Evolutionary conservation across 2,888 invertebrate species (phyloP), one percentile per base, ranked within the genome.

Genomic region (Ischnus inquisitorius): DNA sequence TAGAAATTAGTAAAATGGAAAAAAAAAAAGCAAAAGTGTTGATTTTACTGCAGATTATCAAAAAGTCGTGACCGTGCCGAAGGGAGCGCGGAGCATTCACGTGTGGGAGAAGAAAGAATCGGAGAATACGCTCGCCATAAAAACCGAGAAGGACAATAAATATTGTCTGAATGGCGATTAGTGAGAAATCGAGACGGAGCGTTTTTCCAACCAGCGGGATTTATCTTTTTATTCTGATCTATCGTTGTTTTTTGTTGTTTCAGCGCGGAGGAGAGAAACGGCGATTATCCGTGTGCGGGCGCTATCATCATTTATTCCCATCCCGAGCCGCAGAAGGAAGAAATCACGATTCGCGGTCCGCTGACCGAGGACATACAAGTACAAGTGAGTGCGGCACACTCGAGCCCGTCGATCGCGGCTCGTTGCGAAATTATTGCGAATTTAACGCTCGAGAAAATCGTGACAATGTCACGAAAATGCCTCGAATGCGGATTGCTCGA

Each of bases 281-380:
- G 97, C 10, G 98, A 98, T 94, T 98, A 98, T 93, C 95, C 96
- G 86, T 96, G 97, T 74, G 97, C 97, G 16, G 97, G 97, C 71
- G 95, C 97, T 1, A 96, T 96, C 86, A 96, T 97, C 68, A 95
- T 97, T 84, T 98, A 98, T 94, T 96, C 96, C 93, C 89, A 90
- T 75, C 94, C 97, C 87, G 96, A 96, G 88, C 95, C 96, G 89
- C 96, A 97, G 90, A 96, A 96, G 94, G 98, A 98, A 93, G 96
- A 96, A 92, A 95, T 98, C 34, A 95, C 95, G 88, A 97, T 98
- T 89, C 96, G 96, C 71, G 98, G 98, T 88, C 98, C 98, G 28
- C 95, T 97, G 84, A 95, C 95, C 86, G 97, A 97, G 94, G 96
- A 97, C 88, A 96, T 98, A 87, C 95, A 96, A 92, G 95, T 98